Percentiles rank a stretch among this genome's conserved stretches.
These are phyloP conservation scores for Arion vulgaris DNA, from an alignment of 1,140 invertebrate genomes.

Conservation along the genomic window DNA sequence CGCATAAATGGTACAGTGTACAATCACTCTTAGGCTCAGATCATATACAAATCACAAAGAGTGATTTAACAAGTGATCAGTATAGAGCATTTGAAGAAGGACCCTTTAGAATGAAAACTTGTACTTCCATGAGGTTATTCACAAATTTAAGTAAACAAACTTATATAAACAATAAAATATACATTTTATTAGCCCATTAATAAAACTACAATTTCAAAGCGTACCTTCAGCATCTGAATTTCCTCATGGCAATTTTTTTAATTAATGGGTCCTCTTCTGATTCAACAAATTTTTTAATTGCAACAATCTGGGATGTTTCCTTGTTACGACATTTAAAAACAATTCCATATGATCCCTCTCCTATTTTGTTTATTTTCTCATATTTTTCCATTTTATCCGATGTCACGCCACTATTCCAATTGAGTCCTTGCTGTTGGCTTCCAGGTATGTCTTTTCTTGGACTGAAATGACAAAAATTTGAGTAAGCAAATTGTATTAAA, in stretches of 20 bases:
- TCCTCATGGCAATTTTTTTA: conserved; percentile 96
- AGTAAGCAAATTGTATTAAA: not conserved
- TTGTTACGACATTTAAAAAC: conserved; percentile 98
- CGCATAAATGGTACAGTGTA: no score
- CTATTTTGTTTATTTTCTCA: conserved; percentile 95
- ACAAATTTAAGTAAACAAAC: no score
- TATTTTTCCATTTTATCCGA: conserved; percentile 91
- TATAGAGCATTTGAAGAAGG: no score
- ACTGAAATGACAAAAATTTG: conserved; percentile 24
- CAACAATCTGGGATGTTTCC: conserved; percentile 95
- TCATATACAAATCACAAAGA: no score
- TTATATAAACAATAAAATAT: no score
- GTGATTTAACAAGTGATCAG: no score
- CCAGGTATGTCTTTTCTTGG: conserved; percentile 41
- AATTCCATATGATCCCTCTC: conserved; percentile 98
- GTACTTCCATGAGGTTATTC: no score
- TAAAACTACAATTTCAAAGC: conserved; percentile 20
- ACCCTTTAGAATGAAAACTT: no score
- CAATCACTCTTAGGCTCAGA: no score
- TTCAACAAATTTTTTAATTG: conserved; percentile 99
- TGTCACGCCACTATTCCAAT: conserved; percentile 32
- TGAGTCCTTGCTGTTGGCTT: conserved; percentile 19
- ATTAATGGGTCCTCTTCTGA: conserved; percentile 99
- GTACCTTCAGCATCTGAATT: conserved; percentile 96
- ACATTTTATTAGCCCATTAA: not conserved